These are phyloP conservation scores for Dendrolimus punctatus DNA, from an alignment of 1,140 invertebrate species.

Conservation along the genomic window DNA sequence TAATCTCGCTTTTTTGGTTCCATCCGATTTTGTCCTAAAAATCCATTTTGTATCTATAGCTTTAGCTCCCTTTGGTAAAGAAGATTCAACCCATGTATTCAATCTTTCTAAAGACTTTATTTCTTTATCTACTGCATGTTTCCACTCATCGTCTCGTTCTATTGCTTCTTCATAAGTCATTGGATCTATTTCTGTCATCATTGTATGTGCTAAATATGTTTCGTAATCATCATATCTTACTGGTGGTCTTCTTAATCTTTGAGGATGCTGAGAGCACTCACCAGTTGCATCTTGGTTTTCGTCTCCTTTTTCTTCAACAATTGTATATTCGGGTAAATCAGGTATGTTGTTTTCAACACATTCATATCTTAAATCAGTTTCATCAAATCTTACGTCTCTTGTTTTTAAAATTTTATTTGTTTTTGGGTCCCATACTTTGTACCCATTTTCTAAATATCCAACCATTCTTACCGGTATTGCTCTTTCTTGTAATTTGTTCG, in stretches of 20 bases:
- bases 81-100: conserved; percentile 11
- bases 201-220: too few relatives aligned
- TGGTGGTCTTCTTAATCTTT: neutral
- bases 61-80: conserved; percentile 12
- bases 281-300: neutral
- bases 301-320: neutral
- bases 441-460: conserved; percentile 1
- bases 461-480: neutral
- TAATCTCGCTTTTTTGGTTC: conserved; percentile 17
- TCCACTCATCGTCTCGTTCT: conserved; percentile 9
- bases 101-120: conserved; percentile 10
- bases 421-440: conserved; percentile 1
- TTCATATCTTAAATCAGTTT: neutral
- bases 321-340: neutral
- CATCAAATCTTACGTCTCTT: conserved; percentile 1
- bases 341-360: neutral
- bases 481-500: too few relatives aligned
- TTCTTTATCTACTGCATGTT: conserved; percentile 17
- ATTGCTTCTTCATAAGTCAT: conserved; percentile 9
- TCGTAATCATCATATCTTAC: conserved; percentile 11
- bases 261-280: neutral
- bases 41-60: conserved; percentile 23
- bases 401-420: conserved; percentile 1
- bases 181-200: too few relatives aligned
- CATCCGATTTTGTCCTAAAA: conserved; percentile 18